These are phyloP conservation scores for Galerucella nymphaeae DNA, from an alignment of 2,888 invertebrate species.

Conservation along the genomic window DNA sequence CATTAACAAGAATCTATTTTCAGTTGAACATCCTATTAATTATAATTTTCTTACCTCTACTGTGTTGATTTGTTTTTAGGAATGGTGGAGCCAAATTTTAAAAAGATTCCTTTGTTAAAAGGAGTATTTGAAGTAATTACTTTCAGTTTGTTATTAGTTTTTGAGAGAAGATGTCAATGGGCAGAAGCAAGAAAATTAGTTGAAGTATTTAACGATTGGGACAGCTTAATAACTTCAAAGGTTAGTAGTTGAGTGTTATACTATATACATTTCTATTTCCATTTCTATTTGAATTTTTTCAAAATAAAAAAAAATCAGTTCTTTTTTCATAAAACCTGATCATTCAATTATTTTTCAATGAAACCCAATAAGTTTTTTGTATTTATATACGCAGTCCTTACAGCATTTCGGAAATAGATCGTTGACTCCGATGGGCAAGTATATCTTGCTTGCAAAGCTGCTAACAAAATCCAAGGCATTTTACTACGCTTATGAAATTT, in stretches of 20 bases:
- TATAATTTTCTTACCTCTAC: no score
- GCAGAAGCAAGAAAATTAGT: conserved; percentile 40
- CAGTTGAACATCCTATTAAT: no score
- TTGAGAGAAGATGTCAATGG: conserved; percentile 40
- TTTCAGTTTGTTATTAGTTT: conserved; percentile 47
- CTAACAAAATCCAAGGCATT: conserved; percentile 38
- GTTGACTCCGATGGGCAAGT: conserved; percentile 48
- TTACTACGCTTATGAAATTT: conserved; percentile 48
- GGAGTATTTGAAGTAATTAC: conserved; percentile 49
- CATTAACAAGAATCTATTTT: no score
- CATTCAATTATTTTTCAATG: not conserved
- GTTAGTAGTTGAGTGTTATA: conserved; percentile 41
- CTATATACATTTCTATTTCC: no score
- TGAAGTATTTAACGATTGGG: conserved; percentile 49
- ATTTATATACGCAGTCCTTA: conserved; percentile 32
- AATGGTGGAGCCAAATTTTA: conserved; percentile 33
- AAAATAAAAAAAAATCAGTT: no score
- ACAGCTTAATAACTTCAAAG: conserved; percentile 50
- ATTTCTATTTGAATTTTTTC: no score
- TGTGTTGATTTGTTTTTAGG: conserved; percentile 39
- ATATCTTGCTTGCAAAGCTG: conserved; percentile 49
- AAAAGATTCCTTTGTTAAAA: conserved; percentile 36
- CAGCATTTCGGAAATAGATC: conserved; percentile 44
- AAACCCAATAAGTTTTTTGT: not conserved
- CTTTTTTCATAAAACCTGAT: no score